Evolutionary conservation across 2,113 vertebrate genomes (phyloP).

Genomic region (Triplophysa siluroides): DNA sequence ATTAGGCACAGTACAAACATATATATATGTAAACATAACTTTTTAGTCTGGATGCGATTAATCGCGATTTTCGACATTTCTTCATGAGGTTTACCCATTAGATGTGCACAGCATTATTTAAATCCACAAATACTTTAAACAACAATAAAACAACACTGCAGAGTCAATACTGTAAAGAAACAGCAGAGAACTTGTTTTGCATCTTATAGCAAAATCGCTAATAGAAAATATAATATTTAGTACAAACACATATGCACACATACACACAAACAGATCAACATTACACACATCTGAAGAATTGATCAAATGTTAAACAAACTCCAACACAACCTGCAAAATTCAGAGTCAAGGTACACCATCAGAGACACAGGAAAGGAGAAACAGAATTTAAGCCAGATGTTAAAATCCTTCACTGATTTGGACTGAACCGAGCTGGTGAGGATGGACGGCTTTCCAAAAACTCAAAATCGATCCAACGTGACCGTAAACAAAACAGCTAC

Average conservation of each 20-base stretch:
- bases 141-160: not conserved
- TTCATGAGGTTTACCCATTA: not conserved
- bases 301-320: not conserved
- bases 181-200: not conserved
- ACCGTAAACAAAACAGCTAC: slow-evolving; percentile 23
- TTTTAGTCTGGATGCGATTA: no score
- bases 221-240: no score
- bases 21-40: no score
- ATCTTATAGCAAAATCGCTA: no score
- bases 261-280: not conserved
- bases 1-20: no score
- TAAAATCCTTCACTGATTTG: slow-evolving; percentile 4
- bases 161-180: not conserved
- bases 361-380: not conserved
- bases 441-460: not conserved
- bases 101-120: not conserved
- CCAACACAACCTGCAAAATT: slow-evolving; percentile 6
- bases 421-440: slow-evolving; percentile 4
- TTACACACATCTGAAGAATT: slow-evolving; percentile 10
- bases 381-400: slow-evolving; percentile 1
- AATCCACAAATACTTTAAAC: not conserved
- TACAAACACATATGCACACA: not conserved
- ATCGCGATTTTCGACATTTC: not conserved
- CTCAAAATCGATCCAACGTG: slow-evolving; percentile 18
- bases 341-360: not conserved